These are phyloP conservation scores for Emmelina monodactyla DNA, from an alignment of 2,888 invertebrate genomes.

Conservation along the genomic window DNA sequence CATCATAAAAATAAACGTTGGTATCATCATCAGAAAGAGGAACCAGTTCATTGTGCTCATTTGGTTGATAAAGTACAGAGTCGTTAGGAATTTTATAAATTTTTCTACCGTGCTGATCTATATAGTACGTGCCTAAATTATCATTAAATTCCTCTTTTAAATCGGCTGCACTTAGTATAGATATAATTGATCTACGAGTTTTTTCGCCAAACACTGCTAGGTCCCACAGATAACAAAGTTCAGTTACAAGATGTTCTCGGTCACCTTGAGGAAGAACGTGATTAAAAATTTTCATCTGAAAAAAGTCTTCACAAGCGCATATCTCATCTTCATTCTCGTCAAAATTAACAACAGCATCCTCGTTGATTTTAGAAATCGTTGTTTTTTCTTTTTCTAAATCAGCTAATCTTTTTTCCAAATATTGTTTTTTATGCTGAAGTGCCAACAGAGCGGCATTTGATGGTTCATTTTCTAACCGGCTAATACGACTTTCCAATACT, in stretches of 20 bases:
- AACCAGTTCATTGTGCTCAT: slow-evolving; percentile 42
- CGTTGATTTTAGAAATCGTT: slow-evolving; percentile 29
- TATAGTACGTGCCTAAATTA: slow-evolving; percentile 40
- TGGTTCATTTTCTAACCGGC: slow-evolving; percentile 30
- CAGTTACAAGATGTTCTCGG: slow-evolving; percentile 44
- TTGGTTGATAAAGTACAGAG: slow-evolving; percentile 36
- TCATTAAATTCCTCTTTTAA: slow-evolving; percentile 46
- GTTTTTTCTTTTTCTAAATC: slow-evolving; percentile 40
- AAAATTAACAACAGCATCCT: slow-evolving; percentile 20
- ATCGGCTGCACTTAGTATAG: slow-evolving; percentile 45
- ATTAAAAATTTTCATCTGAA: slow-evolving; percentile 46
- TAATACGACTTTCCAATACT: slow-evolving; percentile 36
- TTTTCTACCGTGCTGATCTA: slow-evolving; percentile 47
- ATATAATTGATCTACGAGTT: slow-evolving; percentile 43
- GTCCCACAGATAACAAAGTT: slow-evolving; percentile 48
- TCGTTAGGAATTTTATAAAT: slow-evolving; percentile 40
- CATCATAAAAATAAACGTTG: slow-evolving; percentile 47
- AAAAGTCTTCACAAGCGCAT: slow-evolving; percentile 45
- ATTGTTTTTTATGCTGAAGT: slow-evolving; percentile 37
- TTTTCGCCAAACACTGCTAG: slow-evolving; percentile 38
- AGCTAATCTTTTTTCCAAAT: slow-evolving; percentile 31
- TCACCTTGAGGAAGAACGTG: slow-evolving; percentile 35
- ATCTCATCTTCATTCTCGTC: slow-evolving; percentile 25
- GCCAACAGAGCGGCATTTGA: slow-evolving; percentile 38
- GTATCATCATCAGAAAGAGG: slow-evolving; percentile 38